phyloP scores from a whole-genome alignment of 1,140 invertebrate genomes.

The Drosophila mauritiana region DNA sequence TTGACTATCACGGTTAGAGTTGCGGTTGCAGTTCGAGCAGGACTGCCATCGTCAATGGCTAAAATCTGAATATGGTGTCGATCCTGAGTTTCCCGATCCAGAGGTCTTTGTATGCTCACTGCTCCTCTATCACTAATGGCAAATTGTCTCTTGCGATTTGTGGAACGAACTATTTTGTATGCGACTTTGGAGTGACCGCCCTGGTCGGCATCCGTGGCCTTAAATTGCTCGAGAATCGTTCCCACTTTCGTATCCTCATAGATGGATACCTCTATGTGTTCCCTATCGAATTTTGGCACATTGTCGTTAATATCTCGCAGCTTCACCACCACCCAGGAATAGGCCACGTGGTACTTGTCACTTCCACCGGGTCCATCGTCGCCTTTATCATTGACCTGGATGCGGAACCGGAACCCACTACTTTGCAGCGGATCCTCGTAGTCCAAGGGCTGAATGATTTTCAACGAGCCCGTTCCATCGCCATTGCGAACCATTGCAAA shows the following conservation, averaged over 20 bases:
- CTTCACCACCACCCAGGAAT: conserved; percentile 88
- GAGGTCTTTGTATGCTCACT: conserved; percentile 86
- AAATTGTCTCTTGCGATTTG: conserved; percentile 87
- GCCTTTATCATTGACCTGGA: conserved; percentile 86
- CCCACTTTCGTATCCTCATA: conserved; percentile 88
- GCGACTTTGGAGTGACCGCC: conserved; percentile 86
- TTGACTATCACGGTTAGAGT: conserved; percentile 88
- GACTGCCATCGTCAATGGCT: conserved; percentile 88
- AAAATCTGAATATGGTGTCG: conserved; percentile 87
- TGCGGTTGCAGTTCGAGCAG: conserved; percentile 88
- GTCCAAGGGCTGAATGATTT: conserved; percentile 88
- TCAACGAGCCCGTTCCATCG: conserved; percentile 88
- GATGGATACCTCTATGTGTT: conserved; percentile 87
- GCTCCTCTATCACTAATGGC: conserved; percentile 87
- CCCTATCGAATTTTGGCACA: conserved; percentile 87
- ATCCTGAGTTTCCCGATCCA: conserved; percentile 87
- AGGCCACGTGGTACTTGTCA: conserved; percentile 88
- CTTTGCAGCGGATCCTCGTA: conserved; percentile 87
- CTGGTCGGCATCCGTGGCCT: conserved; percentile 88
- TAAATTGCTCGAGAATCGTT: conserved; percentile 87
- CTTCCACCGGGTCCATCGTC: conserved; percentile 85
- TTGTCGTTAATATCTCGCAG: conserved; percentile 88
- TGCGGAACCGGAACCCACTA: conserved; percentile 87
- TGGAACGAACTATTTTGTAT: conserved; percentile 87
- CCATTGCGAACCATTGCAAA: conserved; percentile 89